Evolutionary conservation across 2,113 vertebrate species (phyloP), one percentile per base, ranked within the genome.

Genomic region (Gobius niger): DNA sequence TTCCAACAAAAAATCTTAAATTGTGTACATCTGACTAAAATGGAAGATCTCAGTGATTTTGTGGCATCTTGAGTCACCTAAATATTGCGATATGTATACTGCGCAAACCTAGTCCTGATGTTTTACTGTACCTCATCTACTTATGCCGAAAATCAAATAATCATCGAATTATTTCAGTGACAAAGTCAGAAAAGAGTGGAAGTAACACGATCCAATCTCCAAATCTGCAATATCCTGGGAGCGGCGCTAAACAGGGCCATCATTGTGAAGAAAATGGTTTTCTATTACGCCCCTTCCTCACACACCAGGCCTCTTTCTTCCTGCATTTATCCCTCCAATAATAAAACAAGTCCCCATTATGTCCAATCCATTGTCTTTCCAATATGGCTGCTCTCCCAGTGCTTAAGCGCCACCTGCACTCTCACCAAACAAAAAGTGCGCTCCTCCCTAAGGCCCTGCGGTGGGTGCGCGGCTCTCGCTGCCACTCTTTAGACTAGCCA

Each of bases 351-450:
- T 73, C 47, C 68, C 75, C 62, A 82, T 82, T 81, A 75, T 80
- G 75, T 81, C 67, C 65, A 49, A 50, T 61, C 72, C 63, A 80
- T 85, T 90, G 82, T 83, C 70, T 71, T 47, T 82, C 70, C 79
- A 82, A 71, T 57, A 72, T 82, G 85, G 83, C 85, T 41, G 0
- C 5, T 7, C 44, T 86, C 80, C 80, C 74, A 63, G 56, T 34
- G 71, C 80, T 83, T 82, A 79, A 77, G 66, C 72, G 7, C 74
- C 82, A 83, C 80, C 82, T 83, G 83, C 72, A 75, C 67, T 56
- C 61, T 61, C 60, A 46, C 66, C 73, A 73, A 78, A 41, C 76
- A 66, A 42, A 78, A 67, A 53, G 47, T 69, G 63, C 52, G 59
- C 77, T 76, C 61, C 79, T 76, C 63, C 47, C 44, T n/a, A 19